phyloP scores from a whole-genome alignment of 2,888 invertebrate genomes.

The Polylopha cassiicola region DNA sequence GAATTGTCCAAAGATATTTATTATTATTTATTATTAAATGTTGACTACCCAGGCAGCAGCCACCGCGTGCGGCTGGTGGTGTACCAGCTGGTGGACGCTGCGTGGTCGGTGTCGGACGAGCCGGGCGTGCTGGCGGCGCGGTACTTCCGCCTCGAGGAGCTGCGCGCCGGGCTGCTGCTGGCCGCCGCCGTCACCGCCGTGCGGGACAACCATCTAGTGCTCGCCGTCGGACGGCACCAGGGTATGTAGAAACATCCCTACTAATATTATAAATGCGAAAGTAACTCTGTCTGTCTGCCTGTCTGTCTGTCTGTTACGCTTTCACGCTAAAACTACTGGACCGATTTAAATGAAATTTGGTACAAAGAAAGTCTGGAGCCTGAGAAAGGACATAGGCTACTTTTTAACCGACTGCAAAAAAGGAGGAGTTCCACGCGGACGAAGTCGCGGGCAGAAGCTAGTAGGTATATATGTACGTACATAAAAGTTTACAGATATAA shows the following conservation, averaged over 20 bases:
- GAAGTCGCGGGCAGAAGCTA: no score
- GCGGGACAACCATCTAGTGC: constrained; percentile 62
- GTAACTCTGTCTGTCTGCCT: neutral
- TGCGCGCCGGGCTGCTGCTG: constrained; percentile 75
- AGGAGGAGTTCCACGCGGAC: no score
- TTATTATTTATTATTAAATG: neutral
- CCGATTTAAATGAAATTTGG: no score
- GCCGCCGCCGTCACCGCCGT: constrained; percentile 69
- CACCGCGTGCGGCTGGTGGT: constrained; percentile 79
- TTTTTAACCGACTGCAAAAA: no score
- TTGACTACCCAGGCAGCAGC: constrained; percentile 45
- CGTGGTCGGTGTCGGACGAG: constrained; percentile 83
- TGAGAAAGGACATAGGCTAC: no score
- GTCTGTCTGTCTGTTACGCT: no score
- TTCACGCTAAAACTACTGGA: no score
- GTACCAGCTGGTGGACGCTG: constrained; percentile 80
- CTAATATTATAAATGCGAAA: neutral
- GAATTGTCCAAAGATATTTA: neutral
- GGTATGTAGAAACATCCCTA: constrained; percentile 42
- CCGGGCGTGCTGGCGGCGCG: constrained; percentile 72
- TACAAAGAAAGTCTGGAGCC: no score
- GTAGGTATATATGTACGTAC: no score
- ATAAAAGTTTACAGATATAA: no score
- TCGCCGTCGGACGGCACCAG: constrained; percentile 68
- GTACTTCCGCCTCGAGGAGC: constrained; percentile 70